phyloP scores from a whole-genome alignment of 2,888 invertebrate species.

The Aporophyla lueneburgensis region DNA sequence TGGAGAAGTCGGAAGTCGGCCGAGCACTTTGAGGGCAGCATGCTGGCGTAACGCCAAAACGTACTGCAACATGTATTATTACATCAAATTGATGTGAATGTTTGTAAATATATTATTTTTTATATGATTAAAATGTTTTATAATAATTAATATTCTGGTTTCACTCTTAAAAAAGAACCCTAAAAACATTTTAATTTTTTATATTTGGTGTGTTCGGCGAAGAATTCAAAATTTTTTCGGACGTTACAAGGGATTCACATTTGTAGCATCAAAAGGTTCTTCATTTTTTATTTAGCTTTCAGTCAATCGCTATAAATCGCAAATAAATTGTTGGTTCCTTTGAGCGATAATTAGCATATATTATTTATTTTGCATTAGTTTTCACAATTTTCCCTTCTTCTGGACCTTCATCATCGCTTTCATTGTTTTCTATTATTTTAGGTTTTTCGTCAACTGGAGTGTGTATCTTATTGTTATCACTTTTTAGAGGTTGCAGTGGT shows the following conservation, averaged over 20 bases:
- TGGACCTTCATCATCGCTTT: conserved; percentile 55
- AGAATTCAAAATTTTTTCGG: background rate
- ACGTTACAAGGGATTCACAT: background rate
- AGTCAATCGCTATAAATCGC: no score
- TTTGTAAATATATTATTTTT: conserved; percentile 90
- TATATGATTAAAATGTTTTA: conserved; percentile 85
- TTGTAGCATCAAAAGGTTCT: background rate
- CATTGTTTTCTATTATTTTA: conserved; percentile 56
- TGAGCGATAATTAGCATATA: background rate
- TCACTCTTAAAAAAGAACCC: conserved; percentile 38
- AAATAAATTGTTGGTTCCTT: background rate
- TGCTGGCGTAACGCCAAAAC: conserved; percentile 78
- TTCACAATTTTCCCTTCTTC: conserved; percentile 62
- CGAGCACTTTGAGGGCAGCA: conserved; percentile 66
- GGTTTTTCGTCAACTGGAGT: conserved; percentile 10
- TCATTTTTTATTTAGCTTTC: background rate
- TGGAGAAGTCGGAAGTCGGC: conserved; percentile 65
- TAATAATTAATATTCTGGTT: conserved; percentile 71
- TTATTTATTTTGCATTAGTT: no score
- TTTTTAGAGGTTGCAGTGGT: background rate
- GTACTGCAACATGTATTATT: conserved; percentile 80
- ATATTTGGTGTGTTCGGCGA: background rate
- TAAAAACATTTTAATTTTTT: no score
- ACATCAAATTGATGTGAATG: conserved; percentile 90
- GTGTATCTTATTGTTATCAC: conserved; percentile 1